A percentile compares a stretch with the other conserved stretches of the same genome.
Conservation (phyloP, 2,113 vertebrate species). For the Leucopsar rothschildi region DNA sequence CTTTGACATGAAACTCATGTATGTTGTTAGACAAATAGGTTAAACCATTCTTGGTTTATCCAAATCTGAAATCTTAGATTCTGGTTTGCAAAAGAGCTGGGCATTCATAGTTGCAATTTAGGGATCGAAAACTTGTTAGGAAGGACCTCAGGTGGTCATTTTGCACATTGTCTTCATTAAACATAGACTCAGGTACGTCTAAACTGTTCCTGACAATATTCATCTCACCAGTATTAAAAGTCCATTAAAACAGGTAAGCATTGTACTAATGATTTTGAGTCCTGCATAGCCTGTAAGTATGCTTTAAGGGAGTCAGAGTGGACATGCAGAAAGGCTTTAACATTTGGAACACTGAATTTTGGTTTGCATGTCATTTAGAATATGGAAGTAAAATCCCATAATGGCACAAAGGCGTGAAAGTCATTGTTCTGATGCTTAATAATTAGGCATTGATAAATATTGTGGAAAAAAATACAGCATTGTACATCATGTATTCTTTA, state of each 20-base stretch:
- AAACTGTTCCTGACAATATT: neutral
- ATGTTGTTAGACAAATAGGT: neutral
- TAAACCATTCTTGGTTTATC: neutral
- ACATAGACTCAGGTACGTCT: neutral
- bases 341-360: neutral
- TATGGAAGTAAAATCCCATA: neutral
- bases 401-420: neutral
- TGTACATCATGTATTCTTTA: neutral
- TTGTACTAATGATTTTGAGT: neutral
- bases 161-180: neutral
- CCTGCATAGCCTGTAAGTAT: neutral
- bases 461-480: neutral
- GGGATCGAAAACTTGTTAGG: neutral
- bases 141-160: neutral
- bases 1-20: neutral
- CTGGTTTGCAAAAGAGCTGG: neutral
- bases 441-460: neutral
- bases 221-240: neutral
- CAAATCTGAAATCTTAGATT: neutral
- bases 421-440: neutral
- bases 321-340: neutral
- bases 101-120: neutral
- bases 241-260: neutral
- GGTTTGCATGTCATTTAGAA: neutral
- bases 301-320: neutral